Evolutionary conservation across 2,797 vertebrate species (phyloP).

Genomic region (Anableps anableps): DNA sequence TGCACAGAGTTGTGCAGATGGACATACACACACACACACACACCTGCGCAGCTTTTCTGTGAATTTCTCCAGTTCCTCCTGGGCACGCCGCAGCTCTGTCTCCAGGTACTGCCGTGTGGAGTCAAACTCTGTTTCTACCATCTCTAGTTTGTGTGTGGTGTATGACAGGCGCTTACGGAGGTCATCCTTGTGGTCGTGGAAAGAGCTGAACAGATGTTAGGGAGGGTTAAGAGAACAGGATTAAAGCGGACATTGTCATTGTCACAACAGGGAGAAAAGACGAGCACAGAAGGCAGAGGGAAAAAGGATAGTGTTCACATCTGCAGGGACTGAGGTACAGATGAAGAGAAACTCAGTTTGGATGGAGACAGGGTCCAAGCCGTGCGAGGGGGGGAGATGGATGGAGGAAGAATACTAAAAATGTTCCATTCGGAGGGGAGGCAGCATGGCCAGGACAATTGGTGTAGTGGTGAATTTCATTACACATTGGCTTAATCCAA

Average conservation of each 20-base stretch:
- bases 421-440: slow-evolving; percentile 60
- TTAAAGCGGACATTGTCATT: neutral
- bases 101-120: slow-evolving; percentile 95
- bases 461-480: slow-evolving; percentile 53
- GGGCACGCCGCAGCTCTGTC: slow-evolving; percentile 92
- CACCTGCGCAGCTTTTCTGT: slow-evolving; percentile 95
- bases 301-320: slow-evolving; percentile 25
- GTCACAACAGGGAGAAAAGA: slow-evolving; percentile 9
- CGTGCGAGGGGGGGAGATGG: slow-evolving; percentile 41
- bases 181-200: slow-evolving; percentile 97
- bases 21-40: slow-evolving; percentile 37
- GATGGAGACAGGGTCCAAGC: slow-evolving; percentile 42
- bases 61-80: slow-evolving; percentile 96
- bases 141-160: slow-evolving; percentile 94
- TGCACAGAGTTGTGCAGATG: neutral
- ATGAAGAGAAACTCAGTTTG: slow-evolving; percentile 51
- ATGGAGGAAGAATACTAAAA: slow-evolving; percentile 69
- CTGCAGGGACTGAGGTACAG: slow-evolving; percentile 42
- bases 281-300: neutral
- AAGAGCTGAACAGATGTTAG: slow-evolving; percentile 80
- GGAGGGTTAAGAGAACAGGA: slow-evolving; percentile 27
- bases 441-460: slow-evolving; percentile 45
- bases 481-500: slow-evolving; percentile 38
- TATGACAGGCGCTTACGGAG: slow-evolving; percentile 93
- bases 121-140: slow-evolving; percentile 94